Base-by-base conservation (phyloP, 1,140 invertebrate genomes). In the Lepidostoma basale region DNA sequence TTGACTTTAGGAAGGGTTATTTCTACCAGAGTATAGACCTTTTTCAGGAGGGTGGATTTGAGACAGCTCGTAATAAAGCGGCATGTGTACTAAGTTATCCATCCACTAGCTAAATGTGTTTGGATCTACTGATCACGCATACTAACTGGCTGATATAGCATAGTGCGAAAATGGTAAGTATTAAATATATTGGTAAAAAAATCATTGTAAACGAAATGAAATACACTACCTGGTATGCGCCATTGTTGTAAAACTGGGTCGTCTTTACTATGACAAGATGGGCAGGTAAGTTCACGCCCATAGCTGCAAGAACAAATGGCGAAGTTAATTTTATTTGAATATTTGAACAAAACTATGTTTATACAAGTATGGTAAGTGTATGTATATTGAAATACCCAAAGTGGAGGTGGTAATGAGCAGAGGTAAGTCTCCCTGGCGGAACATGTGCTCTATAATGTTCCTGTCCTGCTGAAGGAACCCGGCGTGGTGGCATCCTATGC, bases 231-330 rank as follows among this genome's bases (percentile, higher is more conserved):
- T 85, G 81, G 76, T 87, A 88, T 20, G 80, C 81, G 4, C 89
- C 88, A 73, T 85, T 85, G n/a, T 85, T 81, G 76, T 90, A 93
- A 67, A 89, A 86, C 73, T 87, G 85, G 0, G 92, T 94, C 12
- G 90, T 90, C 77, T 93, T 93, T n/a, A 94, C 84, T 6, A 94
- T 87, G 1, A 94, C 92, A 14, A 94, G 79, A 79, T 93, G 91
- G 2, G 92, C 92, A 6, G 92, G 91, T 12, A 94, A 79, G 78
- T 94, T 93, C 0, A 94, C 90, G 18, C 92, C 92, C 87, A 92
- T 91, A 3, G 92, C 90, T 82, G 74, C 14, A 73, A 64, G 68
- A 54, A 36, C 36, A 14, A 1, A 16, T 45, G 10, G 18, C 33
- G 14, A 14, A 8, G 30, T 26, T 3, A 52, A 9, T 23, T 63